phyloP scores from a whole-genome alignment of 1,140 invertebrate genomes.

The Proales similis region DNA sequence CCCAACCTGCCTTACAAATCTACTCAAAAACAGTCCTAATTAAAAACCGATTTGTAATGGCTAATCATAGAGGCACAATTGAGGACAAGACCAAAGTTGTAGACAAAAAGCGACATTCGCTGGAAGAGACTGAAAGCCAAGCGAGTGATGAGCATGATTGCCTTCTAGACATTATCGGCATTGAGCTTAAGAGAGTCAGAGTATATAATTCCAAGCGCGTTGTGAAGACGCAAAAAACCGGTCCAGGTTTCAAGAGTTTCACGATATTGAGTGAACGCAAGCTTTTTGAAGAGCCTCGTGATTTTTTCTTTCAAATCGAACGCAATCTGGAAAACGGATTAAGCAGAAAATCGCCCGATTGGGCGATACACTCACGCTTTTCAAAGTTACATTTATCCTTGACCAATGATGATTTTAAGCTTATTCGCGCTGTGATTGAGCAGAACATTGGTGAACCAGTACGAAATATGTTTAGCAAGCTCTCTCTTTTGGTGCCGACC shows the following conservation, averaged over 20 bases:
- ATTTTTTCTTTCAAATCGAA: conserved; percentile 70
- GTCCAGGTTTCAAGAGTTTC: too few species aligned
- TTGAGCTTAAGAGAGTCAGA: conserved; percentile 59
- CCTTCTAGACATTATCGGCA: conserved; percentile 68
- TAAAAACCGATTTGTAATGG: conserved; percentile 61
- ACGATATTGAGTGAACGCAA: too few species aligned
- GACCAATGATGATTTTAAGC: conserved; percentile 69
- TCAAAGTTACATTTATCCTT: conserved; percentile 60
- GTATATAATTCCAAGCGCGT: conserved; percentile 38
- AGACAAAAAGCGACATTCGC: conserved; percentile 38
- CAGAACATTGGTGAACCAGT: conserved; percentile 86
- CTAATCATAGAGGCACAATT: conserved; percentile 43
- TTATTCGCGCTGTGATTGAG: conserved; percentile 75
- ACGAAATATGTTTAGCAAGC: conserved; percentile 57
- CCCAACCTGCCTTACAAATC: conserved; percentile 67
- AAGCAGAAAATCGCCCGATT: conserved; percentile 69
- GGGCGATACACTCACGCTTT: conserved; percentile 51
- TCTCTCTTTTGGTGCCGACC: conserved; percentile 38
- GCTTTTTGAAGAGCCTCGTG: conserved; percentile 61
- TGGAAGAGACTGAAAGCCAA: conserved; percentile 11
- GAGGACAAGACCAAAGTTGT: not conserved
- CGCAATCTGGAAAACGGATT: conserved; percentile 69
- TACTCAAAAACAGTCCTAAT: conserved; percentile 73
- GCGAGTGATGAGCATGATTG: conserved; percentile 42
- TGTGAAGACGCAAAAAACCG: conserved; percentile 38